Evolutionary conservation across 1,140 invertebrate species (phyloP), one percentile per base, ranked within the genome.

Genomic region (Eupeodes corollae): DNA sequence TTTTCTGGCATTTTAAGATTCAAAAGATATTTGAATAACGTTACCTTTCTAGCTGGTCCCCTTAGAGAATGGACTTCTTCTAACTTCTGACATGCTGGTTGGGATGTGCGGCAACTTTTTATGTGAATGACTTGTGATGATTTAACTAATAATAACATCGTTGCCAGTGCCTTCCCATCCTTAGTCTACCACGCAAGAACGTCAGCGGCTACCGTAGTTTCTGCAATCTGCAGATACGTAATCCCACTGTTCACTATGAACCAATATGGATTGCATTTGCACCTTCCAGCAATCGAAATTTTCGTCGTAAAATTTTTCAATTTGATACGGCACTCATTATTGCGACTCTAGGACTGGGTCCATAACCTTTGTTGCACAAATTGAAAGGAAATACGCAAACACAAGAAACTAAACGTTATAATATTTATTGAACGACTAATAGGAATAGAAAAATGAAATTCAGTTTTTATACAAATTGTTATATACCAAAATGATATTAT

Each of bases 291-390:
- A 18, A 21, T 49, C 43, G 18, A 19, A 34, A 32, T 49, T 49
- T 30, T 39, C 30, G 33, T 49, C 42, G 26, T 49, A 37, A 14
- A 49, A 16, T 32, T 45, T 44, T 13, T 41, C 48, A 14, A 49
- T 49, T 40, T 49, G 48, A 40, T n/a, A 41, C 10, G 18, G 5
- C 13, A 6, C 6, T 5, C 8, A 14, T 15, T 42, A 19, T 19
- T 13, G 11, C 11, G 41, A 21, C 9, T 30, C 6, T 8, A 30
- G 16, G 19, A 8, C 41, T 26, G 41, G 41, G 19, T 30, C 41
- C 41, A 42, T 42, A 42, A 42, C 41, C 41, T 21, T 30, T 42
- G 41, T 42, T 42, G 41, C 19, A 16, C 37, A n/a, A n/a, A n/a
- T n/a, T n/a, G n/a, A n/a, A n/a, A n/a, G n/a, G n/a, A n/a, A n/a